Evolutionary conservation across 2,113 vertebrate species (phyloP).

Genomic region (Pogonocichla stellata): DNA sequence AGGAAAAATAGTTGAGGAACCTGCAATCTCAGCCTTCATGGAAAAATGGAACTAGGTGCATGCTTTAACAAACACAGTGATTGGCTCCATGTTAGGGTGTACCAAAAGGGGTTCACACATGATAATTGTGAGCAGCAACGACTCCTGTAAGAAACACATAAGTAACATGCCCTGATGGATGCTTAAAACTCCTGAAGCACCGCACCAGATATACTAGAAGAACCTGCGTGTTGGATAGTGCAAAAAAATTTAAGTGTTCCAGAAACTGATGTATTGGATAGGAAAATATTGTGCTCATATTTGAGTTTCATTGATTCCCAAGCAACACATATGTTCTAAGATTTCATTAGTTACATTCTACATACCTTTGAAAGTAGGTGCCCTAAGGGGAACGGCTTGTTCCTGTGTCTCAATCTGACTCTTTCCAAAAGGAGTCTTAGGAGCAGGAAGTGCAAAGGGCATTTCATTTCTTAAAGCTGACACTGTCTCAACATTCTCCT

Average conservation of each 20-base stretch:
- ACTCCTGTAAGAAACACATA: background rate
- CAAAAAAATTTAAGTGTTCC: background rate
- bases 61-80: background rate
- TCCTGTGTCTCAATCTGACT: constrained; percentile 62
- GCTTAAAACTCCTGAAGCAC: background rate
- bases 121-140: background rate
- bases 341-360: background rate
- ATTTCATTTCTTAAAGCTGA: constrained; percentile 57
- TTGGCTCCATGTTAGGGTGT: background rate
- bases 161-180: no score
- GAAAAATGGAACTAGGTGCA: background rate
- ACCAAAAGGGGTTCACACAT: background rate
- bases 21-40: background rate
- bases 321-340: background rate
- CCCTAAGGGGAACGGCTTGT: constrained; percentile 67
- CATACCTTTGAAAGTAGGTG: constrained; percentile 64
- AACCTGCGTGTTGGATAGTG: background rate
- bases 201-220: background rate
- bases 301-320: background rate
- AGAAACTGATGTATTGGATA: background rate
- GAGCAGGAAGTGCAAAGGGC: constrained; percentile 76
- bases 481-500: constrained; percentile 79
- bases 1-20: background rate
- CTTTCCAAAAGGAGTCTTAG: constrained; percentile 77
- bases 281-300: background rate